Base-by-base conservation (phyloP, 2,888 invertebrate genomes). In the Melanostoma mellinum region DNA sequence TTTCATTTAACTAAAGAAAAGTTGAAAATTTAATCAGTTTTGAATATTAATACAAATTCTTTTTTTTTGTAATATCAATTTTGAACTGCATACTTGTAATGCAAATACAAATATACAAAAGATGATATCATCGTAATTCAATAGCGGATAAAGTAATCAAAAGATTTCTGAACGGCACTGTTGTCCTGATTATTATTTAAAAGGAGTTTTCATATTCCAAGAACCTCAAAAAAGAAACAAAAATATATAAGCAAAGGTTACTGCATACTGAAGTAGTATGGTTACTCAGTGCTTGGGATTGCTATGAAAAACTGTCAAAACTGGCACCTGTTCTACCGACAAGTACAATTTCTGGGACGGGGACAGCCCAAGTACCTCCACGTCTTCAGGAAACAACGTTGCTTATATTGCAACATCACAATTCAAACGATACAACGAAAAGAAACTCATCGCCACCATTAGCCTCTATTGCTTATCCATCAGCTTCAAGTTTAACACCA, bases 271-370 rank as follows among this genome's bases (percentile, higher is more conserved):
- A 20, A 60, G 71, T 84, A 79, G 60, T 67, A 84, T 84, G 84
- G 48, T 84, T 56, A 52, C 46, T 42, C 71, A 67, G 60, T 67
- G 48, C 36, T 67, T 56, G 33, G 32, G n/a, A 33, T 46, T 56
- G 52, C 6, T 32, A 74, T 50, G 20, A 44, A 71, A 79, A 42
- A 74, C 60, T 77, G 74, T 81, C 78, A 87, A 88, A 89, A 86
- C 90, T 90, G 91, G 90, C 91, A 87, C 91, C 91, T 86, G 90
- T 91, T 87, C 85, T 90, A 87, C 90, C 91, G 55, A 86, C 84
- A 71, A 88, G 88, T 86, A 88, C 88, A 84, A 88, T 89, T 86
- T 87, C 89, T 87, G 90, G 88, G 86, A 87, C 89, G 78, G 88
- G 88, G 72, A 87, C 88, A 73, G 82, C 86, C 52, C 79, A 80